Evolutionary conservation across 2,888 invertebrate species (phyloP).

Genomic region (Trisateles emortualis): DNA sequence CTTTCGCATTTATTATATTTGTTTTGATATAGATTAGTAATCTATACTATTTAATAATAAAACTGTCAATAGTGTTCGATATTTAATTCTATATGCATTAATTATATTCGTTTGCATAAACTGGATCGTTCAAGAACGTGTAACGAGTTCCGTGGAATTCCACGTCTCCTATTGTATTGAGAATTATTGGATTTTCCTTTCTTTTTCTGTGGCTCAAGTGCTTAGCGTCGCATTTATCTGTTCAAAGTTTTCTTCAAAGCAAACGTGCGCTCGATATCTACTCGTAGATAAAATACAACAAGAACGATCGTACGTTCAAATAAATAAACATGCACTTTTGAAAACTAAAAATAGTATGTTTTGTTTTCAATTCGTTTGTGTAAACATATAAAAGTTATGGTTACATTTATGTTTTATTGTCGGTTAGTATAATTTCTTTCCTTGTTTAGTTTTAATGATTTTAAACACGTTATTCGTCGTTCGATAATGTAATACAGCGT

Average conservation of each 20-base stretch:
- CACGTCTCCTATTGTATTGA: neutral
- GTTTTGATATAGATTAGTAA: no score
- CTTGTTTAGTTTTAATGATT: no score
- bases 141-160: neutral
- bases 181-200: neutral
- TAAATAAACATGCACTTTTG: constrained; percentile 30
- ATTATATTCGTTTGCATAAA: no score
- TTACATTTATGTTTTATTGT: neutral
- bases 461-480: no score
- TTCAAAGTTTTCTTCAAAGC: constrained; percentile 10
- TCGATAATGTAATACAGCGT: no score
- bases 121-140: no score
- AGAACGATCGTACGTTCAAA: constrained; percentile 19
- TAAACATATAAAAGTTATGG: neutral
- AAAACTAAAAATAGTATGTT: constrained; percentile 13
- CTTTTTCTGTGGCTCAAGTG: constrained; percentile 6
- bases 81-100: no score
- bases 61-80: no score
- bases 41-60: no score
- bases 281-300: constrained; percentile 17
- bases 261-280: constrained; percentile 22
- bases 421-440: no score
- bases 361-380: constrained; percentile 2
- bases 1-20: no score
- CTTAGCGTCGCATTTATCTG: constrained; percentile 6